Evolutionary conservation across 1,140 invertebrate genomes (phyloP).

Genomic region (Ceratina calcarata): DNA sequence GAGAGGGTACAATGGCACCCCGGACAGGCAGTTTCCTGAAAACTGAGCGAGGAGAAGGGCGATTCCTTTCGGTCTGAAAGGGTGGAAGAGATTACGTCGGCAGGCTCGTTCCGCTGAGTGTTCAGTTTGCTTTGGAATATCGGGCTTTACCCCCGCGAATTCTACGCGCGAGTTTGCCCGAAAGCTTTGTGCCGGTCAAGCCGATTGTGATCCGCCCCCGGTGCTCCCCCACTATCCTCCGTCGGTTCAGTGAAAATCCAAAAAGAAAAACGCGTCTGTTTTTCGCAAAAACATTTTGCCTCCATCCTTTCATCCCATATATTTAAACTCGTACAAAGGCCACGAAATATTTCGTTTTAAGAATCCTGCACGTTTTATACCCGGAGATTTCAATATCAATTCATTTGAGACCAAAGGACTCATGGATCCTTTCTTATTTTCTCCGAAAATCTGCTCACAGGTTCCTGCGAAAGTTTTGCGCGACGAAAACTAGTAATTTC

Average conservation of each 20-base stretch:
- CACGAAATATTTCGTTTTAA: too few relatives aligned
- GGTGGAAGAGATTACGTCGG: conserved; percentile 39
- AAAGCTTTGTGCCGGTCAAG: conserved; percentile 48
- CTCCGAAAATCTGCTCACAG: conserved; percentile 1
- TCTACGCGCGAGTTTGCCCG: conserved; percentile 26
- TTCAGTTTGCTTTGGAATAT: conserved; percentile 53
- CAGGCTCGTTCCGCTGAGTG: conserved; percentile 43
- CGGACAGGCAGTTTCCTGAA: conserved; percentile 7
- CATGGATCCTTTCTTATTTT: conserved; percentile 30
- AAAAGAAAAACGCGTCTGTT: not conserved
- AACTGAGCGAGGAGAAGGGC: conserved; percentile 22
- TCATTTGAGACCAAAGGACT: not conserved
- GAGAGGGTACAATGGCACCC: not conserved
- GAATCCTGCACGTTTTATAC: too few relatives aligned
- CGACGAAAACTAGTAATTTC: not conserved
- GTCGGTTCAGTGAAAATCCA: not conserved
- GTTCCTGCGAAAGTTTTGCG: not conserved
- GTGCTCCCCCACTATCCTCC: too few relatives aligned
- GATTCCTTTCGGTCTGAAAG: conserved; percentile 36
- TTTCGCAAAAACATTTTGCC: too few relatives aligned
- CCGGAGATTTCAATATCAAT: too few relatives aligned
- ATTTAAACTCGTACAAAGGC: too few relatives aligned
- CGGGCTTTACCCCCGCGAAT: conserved; percentile 19
- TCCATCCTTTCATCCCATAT: too few relatives aligned
- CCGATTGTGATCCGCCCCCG: conserved; percentile 10